Conservation (phyloP, 2,888 invertebrate species). For the Stenodera caucasica region DNA sequence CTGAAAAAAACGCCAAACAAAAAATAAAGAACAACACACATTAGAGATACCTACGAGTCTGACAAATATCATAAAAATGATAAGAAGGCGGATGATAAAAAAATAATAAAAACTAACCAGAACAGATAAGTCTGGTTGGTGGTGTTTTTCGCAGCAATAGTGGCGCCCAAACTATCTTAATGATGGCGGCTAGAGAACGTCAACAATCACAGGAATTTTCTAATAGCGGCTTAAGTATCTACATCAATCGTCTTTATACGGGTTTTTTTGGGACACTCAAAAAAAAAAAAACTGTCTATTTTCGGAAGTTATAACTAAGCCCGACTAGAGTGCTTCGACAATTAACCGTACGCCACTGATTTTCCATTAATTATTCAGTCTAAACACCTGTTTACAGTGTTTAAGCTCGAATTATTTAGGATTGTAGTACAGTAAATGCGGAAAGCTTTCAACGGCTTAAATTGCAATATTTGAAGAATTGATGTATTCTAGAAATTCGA, state of each 20-base stretch:
- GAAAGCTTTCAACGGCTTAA: no score
- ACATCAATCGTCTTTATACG: neutral
- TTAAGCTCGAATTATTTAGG: no score
- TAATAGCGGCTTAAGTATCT: neutral
- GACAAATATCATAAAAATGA: slow-evolving; percentile 1
- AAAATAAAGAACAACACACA: neutral
- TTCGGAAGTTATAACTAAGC: neutral
- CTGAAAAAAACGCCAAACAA: slow-evolving; percentile 55
- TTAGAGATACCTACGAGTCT: neutral
- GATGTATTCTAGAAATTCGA: no score
- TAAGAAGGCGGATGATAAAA: neutral
- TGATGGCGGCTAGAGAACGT: slow-evolving; percentile 34
- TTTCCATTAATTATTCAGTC: no score
- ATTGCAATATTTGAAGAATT: no score
- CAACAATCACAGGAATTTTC: slow-evolving; percentile 30
- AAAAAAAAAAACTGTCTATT: no score
- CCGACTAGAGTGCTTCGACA: no score
- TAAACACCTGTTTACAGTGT: no score
- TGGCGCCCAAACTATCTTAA: slow-evolving; percentile 47
- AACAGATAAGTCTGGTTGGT: slow-evolving; percentile 22
- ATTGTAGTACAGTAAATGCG: no score
- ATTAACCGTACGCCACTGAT: no score
- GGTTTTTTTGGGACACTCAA: no score
- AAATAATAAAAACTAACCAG: slow-evolving; percentile 7
- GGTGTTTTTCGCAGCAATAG: slow-evolving; percentile 30